phyloP scores from a whole-genome alignment of 2,113 vertebrate species.

The Empidonax traillii region DNA sequence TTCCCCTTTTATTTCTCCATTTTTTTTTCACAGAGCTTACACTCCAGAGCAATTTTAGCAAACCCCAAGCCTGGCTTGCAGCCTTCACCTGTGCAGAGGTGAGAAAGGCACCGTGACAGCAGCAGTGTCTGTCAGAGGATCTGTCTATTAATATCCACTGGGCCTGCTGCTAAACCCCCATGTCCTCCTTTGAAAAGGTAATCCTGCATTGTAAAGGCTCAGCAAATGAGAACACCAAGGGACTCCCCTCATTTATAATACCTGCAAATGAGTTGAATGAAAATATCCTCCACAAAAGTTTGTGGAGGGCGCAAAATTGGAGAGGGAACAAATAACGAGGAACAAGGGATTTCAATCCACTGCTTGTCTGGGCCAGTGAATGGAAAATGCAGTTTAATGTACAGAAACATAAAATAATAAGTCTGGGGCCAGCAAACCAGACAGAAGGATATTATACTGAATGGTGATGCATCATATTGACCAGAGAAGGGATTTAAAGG shows the following conservation, averaged over 20 bases:
- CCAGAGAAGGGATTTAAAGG: constrained; percentile 65
- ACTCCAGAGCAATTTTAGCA: not conserved
- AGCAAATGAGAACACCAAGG: constrained; percentile 47
- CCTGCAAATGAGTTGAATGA: constrained; percentile 51
- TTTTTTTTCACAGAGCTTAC: not conserved
- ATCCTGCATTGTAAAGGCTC: constrained; percentile 21
- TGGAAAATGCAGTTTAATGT: constrained; percentile 71
- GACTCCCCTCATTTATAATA: constrained; percentile 56
- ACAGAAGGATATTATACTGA: constrained; percentile 62
- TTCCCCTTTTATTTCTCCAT: not conserved
- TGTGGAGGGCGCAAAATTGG: constrained; percentile 39
- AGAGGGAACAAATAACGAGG: constrained; percentile 66
- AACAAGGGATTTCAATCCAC: constrained; percentile 67
- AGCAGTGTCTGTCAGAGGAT: not conserved
- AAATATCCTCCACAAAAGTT: constrained; percentile 29
- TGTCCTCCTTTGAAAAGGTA: not conserved
- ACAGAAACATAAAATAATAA: constrained; percentile 72
- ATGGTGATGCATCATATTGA: constrained; percentile 58
- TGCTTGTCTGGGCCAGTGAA: constrained; percentile 46
- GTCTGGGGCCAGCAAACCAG: constrained; percentile 50
- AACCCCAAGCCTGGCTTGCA: not conserved
- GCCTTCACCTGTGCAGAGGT: not conserved
- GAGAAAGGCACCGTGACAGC: not conserved
- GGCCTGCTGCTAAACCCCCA: not conserved
- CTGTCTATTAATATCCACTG: constrained; percentile 8